Evolutionary conservation across 2,113 vertebrate genomes (phyloP).

Genomic region (Argyrosomus japonicus): DNA sequence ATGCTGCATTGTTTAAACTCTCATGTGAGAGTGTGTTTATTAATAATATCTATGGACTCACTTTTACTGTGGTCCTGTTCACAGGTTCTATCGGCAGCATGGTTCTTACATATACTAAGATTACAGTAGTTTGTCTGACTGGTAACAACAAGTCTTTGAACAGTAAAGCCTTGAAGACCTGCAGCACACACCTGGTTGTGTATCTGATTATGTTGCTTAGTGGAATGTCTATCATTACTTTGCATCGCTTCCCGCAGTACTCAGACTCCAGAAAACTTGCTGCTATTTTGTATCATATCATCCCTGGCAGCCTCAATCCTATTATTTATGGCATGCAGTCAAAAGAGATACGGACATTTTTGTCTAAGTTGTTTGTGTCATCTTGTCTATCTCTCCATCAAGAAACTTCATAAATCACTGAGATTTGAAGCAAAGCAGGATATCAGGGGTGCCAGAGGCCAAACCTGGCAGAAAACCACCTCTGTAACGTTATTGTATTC

Average conservation of each 20-base stretch:
- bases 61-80: not conserved
- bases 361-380: conserved; percentile 6
- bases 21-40: conserved; percentile 71
- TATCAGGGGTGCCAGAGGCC: too few species aligned
- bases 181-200: conserved; percentile 70
- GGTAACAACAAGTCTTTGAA: not conserved
- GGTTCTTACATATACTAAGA: not conserved
- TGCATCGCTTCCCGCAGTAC: not conserved
- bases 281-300: conserved; percentile 55
- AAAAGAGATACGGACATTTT: conserved; percentile 45
- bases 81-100: not conserved
- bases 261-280: conserved; percentile 7
- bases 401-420: too few species aligned
- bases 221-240: conserved; percentile 27
- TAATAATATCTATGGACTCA: conserved; percentile 63
- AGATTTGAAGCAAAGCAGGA: too few species aligned
- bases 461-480: too few species aligned
- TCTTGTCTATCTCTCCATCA: too few species aligned
- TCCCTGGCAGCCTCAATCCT: conserved; percentile 72
- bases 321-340: conserved; percentile 73
- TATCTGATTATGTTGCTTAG: conserved; percentile 65
- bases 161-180: conserved; percentile 22
- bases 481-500: too few species aligned
- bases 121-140: not conserved
- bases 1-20: conserved; percentile 77